Base-by-base conservation (phyloP, 2,113 vertebrate genomes). In the Silurus asotus region DNA sequence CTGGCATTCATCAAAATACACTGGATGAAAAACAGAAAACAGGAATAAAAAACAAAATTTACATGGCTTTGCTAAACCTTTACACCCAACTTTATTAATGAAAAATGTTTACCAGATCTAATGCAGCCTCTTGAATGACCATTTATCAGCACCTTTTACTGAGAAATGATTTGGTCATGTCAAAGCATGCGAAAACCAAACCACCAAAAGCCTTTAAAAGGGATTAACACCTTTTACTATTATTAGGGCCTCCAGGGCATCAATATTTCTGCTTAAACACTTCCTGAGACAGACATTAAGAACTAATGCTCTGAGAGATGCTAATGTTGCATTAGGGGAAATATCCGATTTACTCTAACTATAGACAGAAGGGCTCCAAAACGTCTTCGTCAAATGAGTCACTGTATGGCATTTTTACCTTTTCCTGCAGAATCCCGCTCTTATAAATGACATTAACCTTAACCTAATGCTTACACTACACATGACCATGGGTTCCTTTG, bases 291-390 rank as follows among this genome's bases (percentile, higher is more conserved):
- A 51, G 51, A 11, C 67, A n/a, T 58, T 70, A 37, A 56, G 8
- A 69, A 48, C 8, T 59, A 74, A 59, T 59, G 19, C 5, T n/a
- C 9, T 23, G 13, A 51, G 82, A 59, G 19, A 84, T 75, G 55
- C 67, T 61, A 74, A 74, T 74, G 55, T 74, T 74, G 55, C 82
- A 56, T 84, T n/a, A 84, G 67, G 67, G 67, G 55, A 74, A 84
- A 84, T 49, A 59, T 84, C 19, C 49, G 10, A 45, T 37, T 49
- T 72, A 74, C 7, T 75, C 55, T 49, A 84, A 59, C 82, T 74
- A 53, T 51, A 83, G 82, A 83, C 77, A 59, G 77, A 59, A 79
- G 25, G 55, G 77, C 55, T 20, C 55, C 77, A 59, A 53, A 53
- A 59, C 28, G 1, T 37, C 15, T 59, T 45, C 45, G 15, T 79